Percentiles rank a stretch among this genome's conserved stretches.
Conservation (phyloP, 2,888 invertebrate species). For the Aricia artaxerxes region DNA sequence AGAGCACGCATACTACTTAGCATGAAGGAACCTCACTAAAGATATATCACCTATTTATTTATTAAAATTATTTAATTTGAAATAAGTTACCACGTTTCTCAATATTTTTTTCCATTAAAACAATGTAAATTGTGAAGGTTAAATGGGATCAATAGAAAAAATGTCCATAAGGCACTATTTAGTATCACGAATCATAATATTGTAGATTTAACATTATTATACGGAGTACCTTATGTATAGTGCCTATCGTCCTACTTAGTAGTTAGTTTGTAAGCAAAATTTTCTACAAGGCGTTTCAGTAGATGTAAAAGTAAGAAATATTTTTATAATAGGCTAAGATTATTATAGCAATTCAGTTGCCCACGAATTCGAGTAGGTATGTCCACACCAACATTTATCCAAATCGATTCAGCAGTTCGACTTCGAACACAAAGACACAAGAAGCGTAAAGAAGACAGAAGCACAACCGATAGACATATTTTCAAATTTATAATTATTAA, state of each 20-base stretch:
- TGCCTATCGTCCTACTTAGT: not conserved
- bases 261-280: not conserved
- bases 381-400: too few species aligned
- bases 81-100: too few species aligned
- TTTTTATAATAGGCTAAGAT: not conserved
- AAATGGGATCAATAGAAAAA: not conserved
- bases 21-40: too few species aligned
- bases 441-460: too few species aligned
- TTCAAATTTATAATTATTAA: too few species aligned
- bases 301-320: not conserved
- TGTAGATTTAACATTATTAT: not conserved
- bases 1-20: too few species aligned
- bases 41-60: too few species aligned
- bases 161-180: not conserved
- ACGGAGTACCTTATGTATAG: conserved; percentile 5
- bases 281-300: not conserved
- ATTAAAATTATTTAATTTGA: too few species aligned
- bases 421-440: too few species aligned
- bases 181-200: not conserved
- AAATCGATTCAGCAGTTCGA: too few species aligned
- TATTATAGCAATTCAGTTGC: not conserved
- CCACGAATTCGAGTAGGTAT: not conserved
- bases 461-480: too few species aligned
- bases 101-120: not conserved
- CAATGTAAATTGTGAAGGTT: not conserved